These are phyloP conservation scores for Eurypyga helias DNA, from an alignment of 2,113 vertebrate genomes.

Conservation along the genomic window DNA sequence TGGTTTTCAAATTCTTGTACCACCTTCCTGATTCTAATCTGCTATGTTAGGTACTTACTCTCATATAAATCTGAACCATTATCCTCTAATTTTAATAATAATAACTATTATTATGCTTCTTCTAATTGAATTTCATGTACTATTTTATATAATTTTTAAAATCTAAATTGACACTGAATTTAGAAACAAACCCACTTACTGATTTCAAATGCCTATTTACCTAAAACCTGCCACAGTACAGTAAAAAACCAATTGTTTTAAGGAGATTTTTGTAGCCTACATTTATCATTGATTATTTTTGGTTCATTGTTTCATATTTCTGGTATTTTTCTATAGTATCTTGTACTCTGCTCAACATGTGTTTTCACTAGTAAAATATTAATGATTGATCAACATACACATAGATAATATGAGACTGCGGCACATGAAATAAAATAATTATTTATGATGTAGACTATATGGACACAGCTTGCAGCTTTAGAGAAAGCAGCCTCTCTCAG, in stretches of 20 bases:
- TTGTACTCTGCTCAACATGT: background rate
- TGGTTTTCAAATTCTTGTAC: background rate
- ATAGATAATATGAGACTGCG: background rate
- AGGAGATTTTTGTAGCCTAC: background rate
- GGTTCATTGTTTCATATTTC: background rate
- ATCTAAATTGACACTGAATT: background rate
- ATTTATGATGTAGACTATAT: background rate
- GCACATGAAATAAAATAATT: background rate
- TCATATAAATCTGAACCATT: background rate
- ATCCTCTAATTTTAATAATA: background rate
- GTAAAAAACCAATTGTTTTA: background rate
- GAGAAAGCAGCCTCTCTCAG: background rate
- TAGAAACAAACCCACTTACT: background rate
- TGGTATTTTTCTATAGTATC: background rate
- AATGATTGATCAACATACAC: background rate
- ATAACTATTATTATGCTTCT: background rate
- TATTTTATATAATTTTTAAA: background rate
- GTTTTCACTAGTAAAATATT: background rate
- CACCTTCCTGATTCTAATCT: background rate
- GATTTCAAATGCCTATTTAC: background rate
- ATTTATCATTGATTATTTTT: background rate
- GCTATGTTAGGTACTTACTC: background rate
- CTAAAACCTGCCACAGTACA: background rate
- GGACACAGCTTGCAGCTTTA: background rate
- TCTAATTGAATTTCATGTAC: background rate